Conservation (phyloP, 2,797 vertebrate genomes). For the Typhlichthys eigenmanni region DNA sequence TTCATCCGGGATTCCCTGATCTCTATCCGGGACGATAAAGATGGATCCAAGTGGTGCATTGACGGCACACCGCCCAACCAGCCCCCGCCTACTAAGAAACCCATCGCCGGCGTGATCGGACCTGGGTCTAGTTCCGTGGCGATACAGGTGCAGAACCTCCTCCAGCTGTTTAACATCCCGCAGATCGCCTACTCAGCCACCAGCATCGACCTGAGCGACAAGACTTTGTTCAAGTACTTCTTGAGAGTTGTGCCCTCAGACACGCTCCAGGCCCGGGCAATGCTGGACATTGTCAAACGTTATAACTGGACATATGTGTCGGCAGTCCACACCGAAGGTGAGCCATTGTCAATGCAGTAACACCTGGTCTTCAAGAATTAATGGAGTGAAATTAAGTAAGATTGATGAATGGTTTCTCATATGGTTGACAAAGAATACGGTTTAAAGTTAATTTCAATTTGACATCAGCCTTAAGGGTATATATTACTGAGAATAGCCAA, state of each 20-base stretch:
- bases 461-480: too few relatives aligned
- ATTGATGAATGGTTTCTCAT: too few relatives aligned
- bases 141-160: constrained; percentile 97
- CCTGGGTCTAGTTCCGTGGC: constrained; percentile 99
- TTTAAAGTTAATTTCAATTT: too few relatives aligned
- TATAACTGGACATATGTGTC: constrained; percentile 99
- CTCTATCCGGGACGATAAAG: constrained; percentile 94
- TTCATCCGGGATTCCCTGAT: constrained; percentile 98
- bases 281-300: constrained; percentile 96
- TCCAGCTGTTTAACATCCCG: constrained; percentile 98
- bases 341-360: constrained; percentile 49
- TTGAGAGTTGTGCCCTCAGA: constrained; percentile 96
- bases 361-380: too few relatives aligned
- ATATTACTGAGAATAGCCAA: too few relatives aligned
- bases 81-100: constrained; percentile 87
- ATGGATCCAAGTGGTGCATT: constrained; percentile 89
- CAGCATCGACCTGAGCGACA: constrained; percentile 97
- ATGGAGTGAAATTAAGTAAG: neutral
- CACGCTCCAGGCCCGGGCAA: constrained; percentile 93
- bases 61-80: constrained; percentile 86
- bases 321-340: constrained; percentile 97
- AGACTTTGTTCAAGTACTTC: constrained; percentile 97
- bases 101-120: constrained; percentile 96
- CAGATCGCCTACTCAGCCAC: constrained; percentile 98
- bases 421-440: too few relatives aligned